phyloP scores from a whole-genome alignment of 2,113 vertebrate genomes.

The Sapayoa aenigma region DNA sequence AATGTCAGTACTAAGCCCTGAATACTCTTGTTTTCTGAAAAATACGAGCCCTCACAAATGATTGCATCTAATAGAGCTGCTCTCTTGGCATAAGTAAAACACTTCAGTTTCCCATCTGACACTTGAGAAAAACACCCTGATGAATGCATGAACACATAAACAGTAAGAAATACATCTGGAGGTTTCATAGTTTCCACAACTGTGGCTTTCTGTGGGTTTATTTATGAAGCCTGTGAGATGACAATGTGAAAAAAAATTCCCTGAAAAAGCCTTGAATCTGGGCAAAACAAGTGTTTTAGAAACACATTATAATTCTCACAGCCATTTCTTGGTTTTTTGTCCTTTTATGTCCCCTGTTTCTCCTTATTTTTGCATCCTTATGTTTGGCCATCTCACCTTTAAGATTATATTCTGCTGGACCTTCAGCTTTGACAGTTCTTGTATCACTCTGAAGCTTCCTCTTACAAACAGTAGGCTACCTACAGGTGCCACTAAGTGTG shows the following conservation, averaged over 20 bases:
- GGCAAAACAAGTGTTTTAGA: neutral
- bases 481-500: neutral
- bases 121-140: neutral
- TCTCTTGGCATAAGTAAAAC: neutral
- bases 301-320: neutral
- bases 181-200: constrained; percentile 21
- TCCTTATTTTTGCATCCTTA: neutral
- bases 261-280: neutral
- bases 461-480: neutral
- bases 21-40: neutral
- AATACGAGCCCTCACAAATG: neutral
- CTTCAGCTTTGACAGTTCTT: neutral
- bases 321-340: neutral
- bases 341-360: neutral
- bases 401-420: neutral
- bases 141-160: neutral
- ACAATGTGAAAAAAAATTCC: neutral
- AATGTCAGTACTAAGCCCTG: neutral
- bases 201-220: neutral
- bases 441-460: neutral
- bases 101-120: neutral
- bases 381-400: neutral
- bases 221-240: neutral
- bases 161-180: constrained; percentile 23
- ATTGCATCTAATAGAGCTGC: neutral